phyloP scores from a whole-genome alignment of 2,113 vertebrate species.

The Acanthochromis polyacanthus region DNA sequence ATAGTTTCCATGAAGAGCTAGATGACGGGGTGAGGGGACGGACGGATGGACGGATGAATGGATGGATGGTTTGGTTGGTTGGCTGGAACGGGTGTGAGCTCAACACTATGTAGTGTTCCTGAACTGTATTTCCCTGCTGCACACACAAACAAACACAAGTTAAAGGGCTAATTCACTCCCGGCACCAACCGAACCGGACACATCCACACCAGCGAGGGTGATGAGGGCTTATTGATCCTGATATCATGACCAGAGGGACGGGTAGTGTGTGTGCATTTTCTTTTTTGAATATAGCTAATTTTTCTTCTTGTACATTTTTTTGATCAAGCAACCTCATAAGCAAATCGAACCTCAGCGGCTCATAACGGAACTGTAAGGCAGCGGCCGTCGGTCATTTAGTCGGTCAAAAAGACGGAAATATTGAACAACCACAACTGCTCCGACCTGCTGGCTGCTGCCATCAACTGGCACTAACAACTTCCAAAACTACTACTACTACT shows the following conservation, averaged over 20 bases:
- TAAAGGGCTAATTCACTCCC: constrained; percentile 43
- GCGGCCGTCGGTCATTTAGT: constrained; percentile 2
- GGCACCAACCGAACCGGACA: constrained; percentile 73
- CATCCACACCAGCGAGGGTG: constrained; percentile 22
- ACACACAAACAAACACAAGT: constrained; percentile 49
- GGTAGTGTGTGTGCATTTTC: constrained; percentile 6
- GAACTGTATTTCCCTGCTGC: constrained; percentile 48
- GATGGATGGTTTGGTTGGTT: too few species aligned
- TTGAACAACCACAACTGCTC: constrained; percentile 35
- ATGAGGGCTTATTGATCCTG: constrained; percentile 1
- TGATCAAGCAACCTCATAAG: constrained; percentile 78
- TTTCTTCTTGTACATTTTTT: constrained; percentile 52
- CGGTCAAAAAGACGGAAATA: neutral
- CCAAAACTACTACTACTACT: constrained; percentile 66
- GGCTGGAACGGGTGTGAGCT: neutral
- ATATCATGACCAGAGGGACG: neutral
- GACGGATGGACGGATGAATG: neutral
- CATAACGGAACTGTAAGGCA: constrained; percentile 60
- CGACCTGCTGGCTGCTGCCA: constrained; percentile 33
- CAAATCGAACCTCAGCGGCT: constrained; percentile 80
- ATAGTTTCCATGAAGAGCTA: constrained; percentile 1
- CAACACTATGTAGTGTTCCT: constrained; percentile 27
- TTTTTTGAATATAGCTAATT: constrained; percentile 44
- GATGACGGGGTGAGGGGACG: constrained; percentile 3
- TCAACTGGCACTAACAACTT: constrained; percentile 68